phyloP scores from a whole-genome alignment of 2,888 invertebrate species.

The Apotomis capreana region DNA sequence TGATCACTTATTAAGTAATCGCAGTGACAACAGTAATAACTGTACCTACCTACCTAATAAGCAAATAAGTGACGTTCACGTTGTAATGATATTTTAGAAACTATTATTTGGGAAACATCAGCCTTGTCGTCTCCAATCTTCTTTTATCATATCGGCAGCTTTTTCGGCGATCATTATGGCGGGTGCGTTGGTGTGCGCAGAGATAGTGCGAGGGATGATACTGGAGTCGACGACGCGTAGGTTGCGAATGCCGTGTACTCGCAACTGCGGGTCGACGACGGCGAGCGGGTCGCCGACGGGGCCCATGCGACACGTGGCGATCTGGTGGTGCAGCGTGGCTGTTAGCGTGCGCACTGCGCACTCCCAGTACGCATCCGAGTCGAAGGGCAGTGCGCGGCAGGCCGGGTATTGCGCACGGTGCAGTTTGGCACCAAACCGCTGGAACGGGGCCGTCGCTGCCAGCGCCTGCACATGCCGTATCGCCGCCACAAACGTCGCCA shows the following conservation, averaged over 20 bases:
- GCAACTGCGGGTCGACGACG: slow-evolving; percentile 85
- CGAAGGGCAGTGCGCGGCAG: slow-evolving; percentile 77
- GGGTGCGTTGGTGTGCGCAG: slow-evolving; percentile 87
- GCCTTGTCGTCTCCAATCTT: slow-evolving; percentile 61
- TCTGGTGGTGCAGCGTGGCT: slow-evolving; percentile 85
- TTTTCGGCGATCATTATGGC: slow-evolving; percentile 89
- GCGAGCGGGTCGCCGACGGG: slow-evolving; percentile 83
- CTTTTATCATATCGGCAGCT: slow-evolving; percentile 86
- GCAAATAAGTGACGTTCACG: too few species aligned
- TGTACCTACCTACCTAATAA: too few species aligned
- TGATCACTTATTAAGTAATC: too few species aligned
- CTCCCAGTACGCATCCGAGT: slow-evolving; percentile 87
- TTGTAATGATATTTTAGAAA: too few species aligned
- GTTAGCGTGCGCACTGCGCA: slow-evolving; percentile 85
- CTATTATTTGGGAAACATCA: neutral
- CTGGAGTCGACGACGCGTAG: slow-evolving; percentile 88
- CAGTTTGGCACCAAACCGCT: slow-evolving; percentile 80
- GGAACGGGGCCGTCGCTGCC: slow-evolving; percentile 83
- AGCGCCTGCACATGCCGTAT: slow-evolving; percentile 85
- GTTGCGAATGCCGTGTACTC: slow-evolving; percentile 83
- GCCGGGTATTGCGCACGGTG: slow-evolving; percentile 79
- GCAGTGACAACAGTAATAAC: too few species aligned
- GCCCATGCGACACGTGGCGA: slow-evolving; percentile 89
- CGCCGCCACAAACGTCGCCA: slow-evolving; percentile 83
- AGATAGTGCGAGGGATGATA: slow-evolving; percentile 85